These are phyloP conservation scores for Prosopocoilus inquinatus DNA, from an alignment of 2,888 invertebrate genomes.

Conservation along the genomic window DNA sequence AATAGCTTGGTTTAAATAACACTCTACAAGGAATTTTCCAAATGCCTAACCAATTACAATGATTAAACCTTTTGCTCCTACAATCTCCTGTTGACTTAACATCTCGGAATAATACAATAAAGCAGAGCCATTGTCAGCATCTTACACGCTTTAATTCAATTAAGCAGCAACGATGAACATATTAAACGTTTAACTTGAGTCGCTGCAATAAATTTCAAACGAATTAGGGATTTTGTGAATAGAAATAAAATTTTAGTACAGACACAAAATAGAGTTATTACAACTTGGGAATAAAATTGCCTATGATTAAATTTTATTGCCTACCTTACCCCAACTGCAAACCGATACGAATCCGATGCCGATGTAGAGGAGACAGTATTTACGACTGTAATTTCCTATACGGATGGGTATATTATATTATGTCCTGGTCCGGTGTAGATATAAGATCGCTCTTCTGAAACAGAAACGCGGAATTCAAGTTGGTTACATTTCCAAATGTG, in stretches of 20 bases:
- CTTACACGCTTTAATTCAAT: too few species aligned
- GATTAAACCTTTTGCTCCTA: too few species aligned
- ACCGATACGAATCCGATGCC: constrained; percentile 14
- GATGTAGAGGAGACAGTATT: constrained; percentile 23
- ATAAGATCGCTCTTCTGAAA: constrained; percentile 16
- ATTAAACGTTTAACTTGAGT: neutral
- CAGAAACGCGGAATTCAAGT: constrained; percentile 2
- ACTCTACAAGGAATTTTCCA: too few species aligned
- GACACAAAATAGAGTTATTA: neutral
- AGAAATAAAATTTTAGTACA: neutral
- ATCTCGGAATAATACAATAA: too few species aligned
- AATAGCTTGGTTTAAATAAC: too few species aligned
- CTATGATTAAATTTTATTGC: neutral
- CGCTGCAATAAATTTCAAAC: neutral
- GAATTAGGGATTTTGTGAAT: neutral
- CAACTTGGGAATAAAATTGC: neutral
- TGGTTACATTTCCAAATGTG: constrained; percentile 4
- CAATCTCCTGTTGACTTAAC: too few species aligned
- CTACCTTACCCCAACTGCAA: neutral
- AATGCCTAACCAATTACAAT: too few species aligned
- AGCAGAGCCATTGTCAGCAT: too few species aligned
- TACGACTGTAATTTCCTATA: constrained; percentile 30
- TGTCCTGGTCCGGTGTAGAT: constrained; percentile 22
- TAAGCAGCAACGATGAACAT: too few species aligned
- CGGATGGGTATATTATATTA: constrained; percentile 24